Conservation (phyloP, 2,888 invertebrate species). For the Euphydryas editha region DNA sequence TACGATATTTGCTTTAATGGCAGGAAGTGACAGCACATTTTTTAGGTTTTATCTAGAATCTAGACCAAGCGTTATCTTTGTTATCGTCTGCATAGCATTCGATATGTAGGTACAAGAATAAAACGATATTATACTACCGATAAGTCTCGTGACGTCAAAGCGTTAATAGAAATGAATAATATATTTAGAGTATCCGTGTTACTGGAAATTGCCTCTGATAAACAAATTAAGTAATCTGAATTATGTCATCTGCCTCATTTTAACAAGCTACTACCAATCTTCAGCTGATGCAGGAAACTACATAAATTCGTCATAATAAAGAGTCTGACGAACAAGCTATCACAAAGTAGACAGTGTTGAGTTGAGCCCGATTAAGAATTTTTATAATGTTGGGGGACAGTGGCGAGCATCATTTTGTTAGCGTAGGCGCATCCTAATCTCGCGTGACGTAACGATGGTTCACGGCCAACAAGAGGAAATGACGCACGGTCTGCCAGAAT, state of each 20-base stretch:
- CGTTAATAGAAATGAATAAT: constrained; percentile 11
- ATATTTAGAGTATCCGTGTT: constrained; percentile 29
- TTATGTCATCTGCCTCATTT: constrained; percentile 33
- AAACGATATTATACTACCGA: neutral
- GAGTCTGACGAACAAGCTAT: neutral
- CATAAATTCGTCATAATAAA: neutral
- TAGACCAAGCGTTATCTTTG: neutral
- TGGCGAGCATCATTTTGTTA: constrained; percentile 58
- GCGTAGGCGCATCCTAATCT: constrained; percentile 73
- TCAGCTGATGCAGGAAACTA: neutral
- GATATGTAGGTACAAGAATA: neutral
- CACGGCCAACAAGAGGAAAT: constrained; percentile 81
- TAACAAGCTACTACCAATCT: constrained; percentile 13
- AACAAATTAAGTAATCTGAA: constrained; percentile 36
- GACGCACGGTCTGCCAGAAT: constrained; percentile 73
- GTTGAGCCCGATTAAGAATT: neutral
- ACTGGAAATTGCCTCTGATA: constrained; percentile 42
- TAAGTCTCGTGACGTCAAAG: constrained; percentile 8
- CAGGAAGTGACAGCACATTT: neutral
- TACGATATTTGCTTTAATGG: neutral
- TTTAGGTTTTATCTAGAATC: neutral
- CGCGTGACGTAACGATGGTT: constrained; percentile 76
- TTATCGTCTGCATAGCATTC: neutral
- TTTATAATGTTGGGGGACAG: constrained; percentile 31
- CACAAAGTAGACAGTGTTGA: neutral